These are phyloP conservation scores for Drosophila pseudotakahashii DNA, from an alignment of 2,888 invertebrate species.

Conservation along the genomic window DNA sequence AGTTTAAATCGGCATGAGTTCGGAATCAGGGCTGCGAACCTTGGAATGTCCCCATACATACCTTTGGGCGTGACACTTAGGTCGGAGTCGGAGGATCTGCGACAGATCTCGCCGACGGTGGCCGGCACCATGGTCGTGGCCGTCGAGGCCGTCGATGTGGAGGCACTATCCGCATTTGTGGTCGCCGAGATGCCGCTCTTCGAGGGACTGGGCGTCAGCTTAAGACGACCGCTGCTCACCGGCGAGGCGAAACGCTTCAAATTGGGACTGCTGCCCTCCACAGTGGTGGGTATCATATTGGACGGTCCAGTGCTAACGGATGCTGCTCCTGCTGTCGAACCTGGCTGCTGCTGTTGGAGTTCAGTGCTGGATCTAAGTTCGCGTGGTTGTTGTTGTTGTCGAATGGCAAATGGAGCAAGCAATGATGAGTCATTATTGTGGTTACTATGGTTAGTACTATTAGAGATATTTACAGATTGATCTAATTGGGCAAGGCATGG, in stretches of 20 bases:
- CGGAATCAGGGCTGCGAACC: conserved; percentile 4
- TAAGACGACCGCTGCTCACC: conserved; percentile 85
- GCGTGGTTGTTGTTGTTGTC: conserved; percentile 67
- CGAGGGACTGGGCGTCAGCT: conserved; percentile 86
- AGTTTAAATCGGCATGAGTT: neutral
- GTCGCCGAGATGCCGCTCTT: conserved; percentile 80
- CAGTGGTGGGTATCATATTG: conserved; percentile 65
- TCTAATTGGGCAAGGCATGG: conserved; percentile 52
- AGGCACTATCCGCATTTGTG: conserved; percentile 74
- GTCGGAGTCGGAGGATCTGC: conserved; percentile 97
- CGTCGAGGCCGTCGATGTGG: conserved; percentile 84
- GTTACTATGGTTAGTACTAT: conserved; percentile 79
- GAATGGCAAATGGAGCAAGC: conserved; percentile 83
- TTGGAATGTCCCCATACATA: conserved; percentile 83
- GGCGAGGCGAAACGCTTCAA: conserved; percentile 74
- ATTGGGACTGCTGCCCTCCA: conserved; percentile 57
- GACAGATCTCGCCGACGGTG: conserved; percentile 86
- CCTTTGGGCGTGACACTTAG: conserved; percentile 97
- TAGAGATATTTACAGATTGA: conserved; percentile 72
- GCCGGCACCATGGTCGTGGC: conserved; percentile 83
- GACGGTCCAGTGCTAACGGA: conserved; percentile 56
- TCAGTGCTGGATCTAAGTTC: conserved; percentile 82
- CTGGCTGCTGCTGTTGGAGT: conserved; percentile 66
- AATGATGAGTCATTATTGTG: conserved; percentile 83
- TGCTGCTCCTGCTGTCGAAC: conserved; percentile 53